Evolutionary conservation across 2,113 vertebrate genomes (phyloP).

Genomic region (Neolamprologus falcicula): DNA sequence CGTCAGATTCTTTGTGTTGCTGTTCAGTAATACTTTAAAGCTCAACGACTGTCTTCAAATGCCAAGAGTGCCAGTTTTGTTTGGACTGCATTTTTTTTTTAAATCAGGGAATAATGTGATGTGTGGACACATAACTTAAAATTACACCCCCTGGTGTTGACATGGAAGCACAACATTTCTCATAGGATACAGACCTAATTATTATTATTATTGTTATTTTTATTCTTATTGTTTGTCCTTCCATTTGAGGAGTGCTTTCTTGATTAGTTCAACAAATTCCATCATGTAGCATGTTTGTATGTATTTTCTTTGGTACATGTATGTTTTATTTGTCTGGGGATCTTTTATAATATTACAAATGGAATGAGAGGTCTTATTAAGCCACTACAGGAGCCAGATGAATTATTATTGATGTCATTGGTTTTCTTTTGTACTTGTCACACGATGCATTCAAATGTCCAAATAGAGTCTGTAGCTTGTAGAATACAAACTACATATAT

Average conservation of each 20-base stretch:
- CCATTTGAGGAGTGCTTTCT: background rate
- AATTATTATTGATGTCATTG: background rate
- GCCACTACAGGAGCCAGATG: constrained; percentile 20
- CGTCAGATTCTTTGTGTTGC: constrained; percentile 6
- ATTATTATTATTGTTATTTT: background rate
- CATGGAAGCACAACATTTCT: constrained; percentile 45
- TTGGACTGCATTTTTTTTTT: background rate
- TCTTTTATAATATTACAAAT: constrained; percentile 36
- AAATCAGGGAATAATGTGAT: constrained; percentile 31
- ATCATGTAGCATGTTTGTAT: constrained; percentile 39
- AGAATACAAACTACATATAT: background rate
- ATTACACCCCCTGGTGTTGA: constrained; percentile 36
- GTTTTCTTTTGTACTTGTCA: constrained; percentile 23
- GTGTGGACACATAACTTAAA: background rate
- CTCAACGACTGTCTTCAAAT: constrained; percentile 19
- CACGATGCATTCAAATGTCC: background rate
- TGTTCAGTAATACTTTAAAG: background rate
- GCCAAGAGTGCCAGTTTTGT: constrained; percentile 49
- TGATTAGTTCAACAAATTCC: constrained; percentile 8
- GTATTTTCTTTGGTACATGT: constrained; percentile 32
- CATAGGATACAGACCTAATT: background rate
- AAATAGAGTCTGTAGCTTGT: background rate
- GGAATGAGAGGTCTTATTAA: background rate
- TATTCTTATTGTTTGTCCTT: background rate
- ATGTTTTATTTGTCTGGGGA: constrained; percentile 23